Conservation (phyloP, 2,888 invertebrate genomes). For the Notodonta dromedarius region DNA sequence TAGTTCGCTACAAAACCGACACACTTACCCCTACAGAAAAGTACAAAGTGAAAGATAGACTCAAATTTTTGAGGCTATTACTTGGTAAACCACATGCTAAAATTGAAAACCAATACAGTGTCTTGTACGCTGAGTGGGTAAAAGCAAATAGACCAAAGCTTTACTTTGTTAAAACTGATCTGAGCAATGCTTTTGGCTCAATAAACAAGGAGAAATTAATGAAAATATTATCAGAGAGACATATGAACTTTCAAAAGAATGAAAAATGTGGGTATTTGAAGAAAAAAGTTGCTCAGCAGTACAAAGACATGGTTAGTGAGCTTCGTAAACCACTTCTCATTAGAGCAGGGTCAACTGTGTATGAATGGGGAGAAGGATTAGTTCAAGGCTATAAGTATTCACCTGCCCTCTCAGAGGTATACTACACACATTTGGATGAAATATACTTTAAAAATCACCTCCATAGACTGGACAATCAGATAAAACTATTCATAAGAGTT, state of each 20-base stretch:
- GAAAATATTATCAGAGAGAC: slow-evolving; percentile 61
- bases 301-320: slow-evolving; percentile 65
- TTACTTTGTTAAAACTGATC: slow-evolving; percentile 76
- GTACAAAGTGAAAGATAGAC: slow-evolving; percentile 65
- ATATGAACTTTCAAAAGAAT: slow-evolving; percentile 52
- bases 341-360: slow-evolving; percentile 75
- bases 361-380: slow-evolving; percentile 74
- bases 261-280: slow-evolving; percentile 55
- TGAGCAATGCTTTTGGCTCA: slow-evolving; percentile 80
- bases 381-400: slow-evolving; percentile 80
- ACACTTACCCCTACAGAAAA: slow-evolving; percentile 48
- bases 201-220: slow-evolving; percentile 64
- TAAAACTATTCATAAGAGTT: slow-evolving; percentile 68
- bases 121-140: slow-evolving; percentile 61
- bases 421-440: slow-evolving; percentile 70
- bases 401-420: slow-evolving; percentile 77
- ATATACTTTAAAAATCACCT: slow-evolving; percentile 59
- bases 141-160: slow-evolving; percentile 62
- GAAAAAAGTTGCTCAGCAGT: slow-evolving; percentile 61
- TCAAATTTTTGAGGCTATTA: slow-evolving; percentile 59
- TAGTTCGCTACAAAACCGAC: slow-evolving; percentile 69
- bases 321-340: slow-evolving; percentile 67
- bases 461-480: slow-evolving; percentile 35
- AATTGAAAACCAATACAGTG: slow-evolving; percentile 59
- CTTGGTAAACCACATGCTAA: slow-evolving; percentile 47